These are phyloP conservation scores for Anastrepha obliqua DNA, from an alignment of 1,140 invertebrate genomes.

Conservation along the genomic window DNA sequence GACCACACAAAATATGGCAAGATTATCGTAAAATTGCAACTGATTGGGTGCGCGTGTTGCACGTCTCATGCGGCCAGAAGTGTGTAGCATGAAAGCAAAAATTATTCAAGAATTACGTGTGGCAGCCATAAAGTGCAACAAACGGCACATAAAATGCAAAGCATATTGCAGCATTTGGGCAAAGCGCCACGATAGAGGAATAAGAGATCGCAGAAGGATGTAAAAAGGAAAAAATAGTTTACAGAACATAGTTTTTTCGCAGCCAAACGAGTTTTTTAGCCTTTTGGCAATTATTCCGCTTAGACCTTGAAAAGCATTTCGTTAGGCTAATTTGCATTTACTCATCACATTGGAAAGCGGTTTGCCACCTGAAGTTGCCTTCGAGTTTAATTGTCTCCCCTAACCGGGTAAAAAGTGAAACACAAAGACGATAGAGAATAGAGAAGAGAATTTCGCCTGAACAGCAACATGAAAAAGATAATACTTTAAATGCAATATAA, in stretches of 20 bases:
- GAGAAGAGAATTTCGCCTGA: too few relatives aligned
- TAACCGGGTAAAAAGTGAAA: not conserved
- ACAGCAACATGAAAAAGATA: too few relatives aligned
- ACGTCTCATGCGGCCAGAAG: not conserved
- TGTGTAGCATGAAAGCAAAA: conserved; percentile 6
- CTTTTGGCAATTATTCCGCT: not conserved
- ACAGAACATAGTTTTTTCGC: not conserved
- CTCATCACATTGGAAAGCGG: not conserved
- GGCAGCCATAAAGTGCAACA: conserved; percentile 38
- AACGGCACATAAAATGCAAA: conserved; percentile 14
- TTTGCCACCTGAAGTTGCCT: not conserved
- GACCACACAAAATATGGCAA: conserved; percentile 21
- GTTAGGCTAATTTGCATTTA: conserved; percentile 9
- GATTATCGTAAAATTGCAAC: conserved; percentile 9
- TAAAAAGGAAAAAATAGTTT: too few relatives aligned
- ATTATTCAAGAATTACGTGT: conserved; percentile 49
- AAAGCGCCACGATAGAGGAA: not conserved
- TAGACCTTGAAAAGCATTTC: not conserved
- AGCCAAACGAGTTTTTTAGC: not conserved
- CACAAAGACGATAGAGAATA: not conserved
- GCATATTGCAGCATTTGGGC: conserved; percentile 2
- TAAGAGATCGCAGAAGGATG: too few relatives aligned
- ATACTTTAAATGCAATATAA: too few relatives aligned
- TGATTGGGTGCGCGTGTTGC: conserved; percentile 20
- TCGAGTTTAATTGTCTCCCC: not conserved